A percentile compares a stretch with the other conserved stretches of the same genome.
These are phyloP conservation scores for Tursiops truncatus DNA, from an alignment of 2,113 vertebrate species.

Conservation along the genomic window DNA sequence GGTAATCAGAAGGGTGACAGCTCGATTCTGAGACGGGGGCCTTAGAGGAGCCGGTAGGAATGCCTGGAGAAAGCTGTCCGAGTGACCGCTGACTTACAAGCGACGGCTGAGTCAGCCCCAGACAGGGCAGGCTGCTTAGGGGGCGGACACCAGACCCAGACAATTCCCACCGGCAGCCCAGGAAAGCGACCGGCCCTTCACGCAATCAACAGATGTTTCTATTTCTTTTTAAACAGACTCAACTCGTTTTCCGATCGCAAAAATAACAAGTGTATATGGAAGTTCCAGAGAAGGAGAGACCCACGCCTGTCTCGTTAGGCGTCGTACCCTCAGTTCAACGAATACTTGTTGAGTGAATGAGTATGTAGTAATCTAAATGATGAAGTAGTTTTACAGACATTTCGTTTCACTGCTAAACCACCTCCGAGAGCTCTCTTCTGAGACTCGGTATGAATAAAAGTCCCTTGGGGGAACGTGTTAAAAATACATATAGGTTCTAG, in stretches of 20 bases:
- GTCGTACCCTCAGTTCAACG: neutral
- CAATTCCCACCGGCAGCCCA: neutral
- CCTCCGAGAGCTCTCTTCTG: neutral
- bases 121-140: too few species aligned
- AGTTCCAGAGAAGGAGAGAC: neutral
- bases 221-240: neutral
- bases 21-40: neutral
- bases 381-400: neutral
- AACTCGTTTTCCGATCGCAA: neutral
- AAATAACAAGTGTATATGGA: neutral
- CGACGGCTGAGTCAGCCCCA: neutral
- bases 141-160: neutral
- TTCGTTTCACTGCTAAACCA: neutral
- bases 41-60: neutral
- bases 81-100: fast-evolving
- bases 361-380: neutral
- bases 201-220: neutral
- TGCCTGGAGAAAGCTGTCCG: neutral
- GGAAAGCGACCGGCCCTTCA: neutral
- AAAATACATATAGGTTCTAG: neutral
- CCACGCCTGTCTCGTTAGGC: neutral
- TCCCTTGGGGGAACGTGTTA: neutral
- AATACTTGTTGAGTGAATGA: neutral
- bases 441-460: neutral
- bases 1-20: neutral